Base-by-base conservation (phyloP, 2,888 invertebrate species). In the Trichogramma evanescens region DNA sequence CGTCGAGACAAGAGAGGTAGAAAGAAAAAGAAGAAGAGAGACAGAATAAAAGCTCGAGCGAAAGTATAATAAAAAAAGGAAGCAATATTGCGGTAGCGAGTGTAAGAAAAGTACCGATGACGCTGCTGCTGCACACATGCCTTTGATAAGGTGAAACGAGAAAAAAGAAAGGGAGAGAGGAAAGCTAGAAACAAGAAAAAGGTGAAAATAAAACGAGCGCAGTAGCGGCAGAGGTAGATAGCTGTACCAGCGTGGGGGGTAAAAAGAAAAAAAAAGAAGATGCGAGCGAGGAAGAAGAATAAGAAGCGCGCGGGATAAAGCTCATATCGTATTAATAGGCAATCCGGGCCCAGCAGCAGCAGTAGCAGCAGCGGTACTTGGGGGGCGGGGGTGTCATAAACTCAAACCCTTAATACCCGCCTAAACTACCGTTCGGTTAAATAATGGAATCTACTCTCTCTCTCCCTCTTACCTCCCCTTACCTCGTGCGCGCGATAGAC, bases 311-410 rank as follows among this genome's bases (percentile, higher is more conserved):
- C 66, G 69, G 71, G 71, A 70, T 72, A 70, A 68, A 72, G 71
- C 77, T 77, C 77, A 77, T 77, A 77, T 77, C 77, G 77, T 77
- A 77, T 77, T 77, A 77, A 77, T 77, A 77, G 77, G 77, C 77
- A 74, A 74, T 74, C 77, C 76, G 74, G 74, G 72, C 74, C 74
- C 73, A 26, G 26, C 26, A 26, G 26, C 26, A 26, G 26, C 3
- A 3, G 26, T 72, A 26, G 26, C 26, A 26, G 26, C 26, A 2
- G 26, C 3, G 3, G 2, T 26, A 2, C 2, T 1, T 1, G 26
- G 3, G 72, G 74, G 72, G 73, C 74, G 77, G 77, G 76, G 75
- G 77, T 76, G 77, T 77, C 76, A 76, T 77, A 77, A 77, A 77
- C 77, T 75, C 75, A 72, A 76, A 75, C 76, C 77, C 76, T 75